These are phyloP conservation scores for Uromys caudimaculatus DNA, from an alignment of 2,797 vertebrate genomes.

Conservation along the genomic window DNA sequence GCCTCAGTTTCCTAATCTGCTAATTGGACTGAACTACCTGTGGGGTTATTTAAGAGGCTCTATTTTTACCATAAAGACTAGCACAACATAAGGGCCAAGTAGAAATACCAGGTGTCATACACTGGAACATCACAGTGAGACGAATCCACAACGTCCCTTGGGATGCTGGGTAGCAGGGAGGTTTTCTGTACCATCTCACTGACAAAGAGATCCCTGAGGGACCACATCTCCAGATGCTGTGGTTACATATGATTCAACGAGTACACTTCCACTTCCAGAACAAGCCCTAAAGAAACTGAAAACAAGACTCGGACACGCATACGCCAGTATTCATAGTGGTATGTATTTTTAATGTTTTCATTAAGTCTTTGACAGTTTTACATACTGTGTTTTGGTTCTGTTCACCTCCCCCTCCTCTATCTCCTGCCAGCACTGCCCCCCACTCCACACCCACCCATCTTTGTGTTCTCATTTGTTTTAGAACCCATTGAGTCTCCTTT, in stretches of 20 bases:
- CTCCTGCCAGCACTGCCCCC: background rate
- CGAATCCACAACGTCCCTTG: background rate
- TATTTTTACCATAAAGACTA: background rate
- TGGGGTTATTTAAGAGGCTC: background rate
- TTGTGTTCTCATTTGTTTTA: background rate
- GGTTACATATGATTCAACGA: background rate
- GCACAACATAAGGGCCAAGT: background rate
- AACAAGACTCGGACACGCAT: background rate
- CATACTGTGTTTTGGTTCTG: background rate
- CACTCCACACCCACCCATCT: background rate
- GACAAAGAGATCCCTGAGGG: background rate
- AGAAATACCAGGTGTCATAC: background rate
- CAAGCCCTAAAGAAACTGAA: background rate
- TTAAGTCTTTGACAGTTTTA: background rate
- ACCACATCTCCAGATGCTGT: background rate
- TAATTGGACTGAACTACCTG: background rate
- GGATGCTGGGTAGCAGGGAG: background rate
- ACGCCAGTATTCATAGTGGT: background rate
- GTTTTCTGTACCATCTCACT: background rate
- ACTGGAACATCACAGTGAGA: background rate
- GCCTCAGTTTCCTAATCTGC: slow-evolving; percentile 18
- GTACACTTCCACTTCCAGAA: background rate
- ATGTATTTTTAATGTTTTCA: background rate
- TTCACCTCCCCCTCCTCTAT: background rate
- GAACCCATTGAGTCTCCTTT: background rate